Conservation (phyloP, 1,140 invertebrate genomes). For the Grapholita molesta region DNA sequence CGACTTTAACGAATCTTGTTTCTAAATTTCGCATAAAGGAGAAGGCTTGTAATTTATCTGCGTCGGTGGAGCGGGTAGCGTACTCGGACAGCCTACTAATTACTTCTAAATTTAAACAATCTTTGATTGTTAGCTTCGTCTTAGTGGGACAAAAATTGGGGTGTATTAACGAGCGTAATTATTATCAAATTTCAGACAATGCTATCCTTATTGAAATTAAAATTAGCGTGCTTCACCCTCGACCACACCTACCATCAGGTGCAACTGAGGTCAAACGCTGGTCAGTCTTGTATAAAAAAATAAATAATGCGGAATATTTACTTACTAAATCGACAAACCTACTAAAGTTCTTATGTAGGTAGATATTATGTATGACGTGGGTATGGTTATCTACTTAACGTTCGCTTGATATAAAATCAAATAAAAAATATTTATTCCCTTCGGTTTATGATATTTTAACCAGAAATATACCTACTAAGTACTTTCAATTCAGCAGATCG, state of each 20-base stretch:
- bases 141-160: not conserved
- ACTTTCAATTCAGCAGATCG: not conserved
- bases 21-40: not conserved
- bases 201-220: not conserved
- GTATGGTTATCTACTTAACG: no score
- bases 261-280: no score
- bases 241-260: no score
- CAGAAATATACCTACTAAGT: no score
- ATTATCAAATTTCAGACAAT: not conserved
- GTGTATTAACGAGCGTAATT: not conserved
- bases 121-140: not conserved
- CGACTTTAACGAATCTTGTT: conserved; percentile 1
- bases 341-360: no score
- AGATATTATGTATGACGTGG: no score
- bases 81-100: not conserved
- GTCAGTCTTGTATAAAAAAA: no score
- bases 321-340: no score
- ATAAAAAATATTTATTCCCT: no score
- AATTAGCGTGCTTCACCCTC: not conserved
- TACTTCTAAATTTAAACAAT: not conserved
- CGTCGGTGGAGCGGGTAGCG: not conserved
- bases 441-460: no score
- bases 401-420: no score
- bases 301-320: no score
- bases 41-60: conserved; percentile 8